phyloP scores from a whole-genome alignment of 2,113 vertebrate genomes.

The Cacatua alba region DNA sequence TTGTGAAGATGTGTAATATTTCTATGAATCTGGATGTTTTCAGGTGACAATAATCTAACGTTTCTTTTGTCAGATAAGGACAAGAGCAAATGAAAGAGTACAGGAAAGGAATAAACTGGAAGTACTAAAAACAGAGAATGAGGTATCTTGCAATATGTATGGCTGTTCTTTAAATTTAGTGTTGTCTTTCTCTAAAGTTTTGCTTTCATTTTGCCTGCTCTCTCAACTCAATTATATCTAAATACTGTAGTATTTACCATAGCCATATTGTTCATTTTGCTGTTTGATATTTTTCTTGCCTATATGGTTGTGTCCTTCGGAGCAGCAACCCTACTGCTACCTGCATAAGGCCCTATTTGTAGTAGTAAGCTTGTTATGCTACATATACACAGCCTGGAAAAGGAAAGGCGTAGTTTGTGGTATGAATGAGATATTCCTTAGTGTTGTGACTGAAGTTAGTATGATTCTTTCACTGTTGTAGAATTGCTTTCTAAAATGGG shows the following conservation, averaged over 20 bases:
- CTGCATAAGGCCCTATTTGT: not conserved
- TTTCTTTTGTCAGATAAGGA: slow-evolving; percentile 55
- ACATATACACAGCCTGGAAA: not conserved
- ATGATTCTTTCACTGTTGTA: not conserved
- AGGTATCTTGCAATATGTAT: slow-evolving; percentile 55
- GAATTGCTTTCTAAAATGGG: not conserved
- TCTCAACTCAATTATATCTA: not conserved
- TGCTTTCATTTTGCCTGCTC: not conserved
- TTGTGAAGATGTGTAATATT: not conserved
- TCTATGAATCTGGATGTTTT: not conserved
- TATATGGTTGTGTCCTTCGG: not conserved
- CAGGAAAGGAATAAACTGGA: slow-evolving; percentile 68
- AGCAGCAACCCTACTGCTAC: not conserved
- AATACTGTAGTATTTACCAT: not conserved
- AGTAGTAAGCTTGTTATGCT: not conserved
- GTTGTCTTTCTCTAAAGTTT: not conserved
- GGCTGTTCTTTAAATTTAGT: not conserved
- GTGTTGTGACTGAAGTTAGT: not conserved
- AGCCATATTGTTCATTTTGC: not conserved
- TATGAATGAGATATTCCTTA: not conserved
- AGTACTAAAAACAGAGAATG: slow-evolving; percentile 67
- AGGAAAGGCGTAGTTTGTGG: not conserved
- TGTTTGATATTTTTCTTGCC: not conserved
- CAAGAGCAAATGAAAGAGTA: slow-evolving; percentile 36
- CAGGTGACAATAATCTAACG: not conserved